Conservation (phyloP, 2,797 vertebrate species). For the Gorsachius magnificus region DNA sequence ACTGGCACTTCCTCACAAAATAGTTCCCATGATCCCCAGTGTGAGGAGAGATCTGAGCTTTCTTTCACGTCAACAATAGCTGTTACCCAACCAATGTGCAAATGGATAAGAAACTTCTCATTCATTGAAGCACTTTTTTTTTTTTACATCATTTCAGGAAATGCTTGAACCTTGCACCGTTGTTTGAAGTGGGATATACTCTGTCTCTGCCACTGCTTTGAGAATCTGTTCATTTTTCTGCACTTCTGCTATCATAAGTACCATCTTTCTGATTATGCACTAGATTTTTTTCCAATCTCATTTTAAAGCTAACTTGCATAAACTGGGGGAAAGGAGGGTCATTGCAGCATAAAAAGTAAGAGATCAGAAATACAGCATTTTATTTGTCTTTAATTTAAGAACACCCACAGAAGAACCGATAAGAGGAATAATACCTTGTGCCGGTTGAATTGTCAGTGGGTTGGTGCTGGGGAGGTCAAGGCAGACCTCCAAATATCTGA, state of each 20-base stretch:
- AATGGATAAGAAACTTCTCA: neutral
- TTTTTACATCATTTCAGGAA: slow-evolving; percentile 24
- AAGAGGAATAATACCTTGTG: neutral
- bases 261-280: neutral
- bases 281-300: neutral
- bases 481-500: neutral
- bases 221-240: slow-evolving; percentile 11
- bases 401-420: neutral
- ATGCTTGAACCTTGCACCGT: slow-evolving; percentile 46
- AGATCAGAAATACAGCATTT: neutral
- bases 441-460: fast-evolving
- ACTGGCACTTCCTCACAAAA: neutral
- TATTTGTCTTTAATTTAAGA: neutral
- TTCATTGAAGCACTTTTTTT: neutral
- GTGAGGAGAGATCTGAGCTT: neutral
- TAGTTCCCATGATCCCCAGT: neutral
- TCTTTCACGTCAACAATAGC: neutral
- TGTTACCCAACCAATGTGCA: neutral
- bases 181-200: slow-evolving; percentile 14
- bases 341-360: neutral
- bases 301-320: neutral
- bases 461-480: neutral
- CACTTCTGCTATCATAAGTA: neutral
- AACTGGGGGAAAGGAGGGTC: neutral
- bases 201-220: neutral